These are phyloP conservation scores for Clunio marinus DNA, from an alignment of 2,888 invertebrate species.

Conservation along the genomic window DNA sequence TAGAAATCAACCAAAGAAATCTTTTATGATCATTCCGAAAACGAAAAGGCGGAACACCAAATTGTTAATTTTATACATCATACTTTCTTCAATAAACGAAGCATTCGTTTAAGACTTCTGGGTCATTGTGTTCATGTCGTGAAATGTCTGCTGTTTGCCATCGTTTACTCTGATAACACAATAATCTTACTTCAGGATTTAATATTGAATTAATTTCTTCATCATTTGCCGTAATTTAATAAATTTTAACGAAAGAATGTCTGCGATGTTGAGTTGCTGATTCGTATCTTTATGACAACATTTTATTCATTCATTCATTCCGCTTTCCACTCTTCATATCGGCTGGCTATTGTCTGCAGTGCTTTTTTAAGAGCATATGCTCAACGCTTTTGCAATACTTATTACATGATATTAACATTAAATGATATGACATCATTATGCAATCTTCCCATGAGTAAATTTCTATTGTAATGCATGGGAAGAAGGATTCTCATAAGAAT, in stretches of 20 bases:
- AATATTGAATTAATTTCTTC: no score
- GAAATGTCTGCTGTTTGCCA: neutral
- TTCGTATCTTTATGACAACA: constrained; percentile 9
- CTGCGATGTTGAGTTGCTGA: no score
- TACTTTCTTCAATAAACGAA: no score
- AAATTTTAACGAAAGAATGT: no score
- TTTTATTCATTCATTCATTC: neutral
- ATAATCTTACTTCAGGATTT: no score
- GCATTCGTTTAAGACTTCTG: no score
- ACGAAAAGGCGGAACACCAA: constrained; percentile 6
- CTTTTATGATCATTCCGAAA: neutral
- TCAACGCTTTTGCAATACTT: neutral
- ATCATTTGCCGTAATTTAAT: no score
- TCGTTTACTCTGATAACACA: neutral
- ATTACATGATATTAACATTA: neutral
- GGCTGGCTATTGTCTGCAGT: neutral
- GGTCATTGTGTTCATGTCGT: constrained; percentile 16
- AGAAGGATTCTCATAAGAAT: no score
- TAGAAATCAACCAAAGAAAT: neutral
- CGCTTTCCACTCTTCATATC: neutral
- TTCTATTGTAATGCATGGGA: neutral
- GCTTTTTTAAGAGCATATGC: neutral
- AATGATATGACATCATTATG: constrained; percentile 18
- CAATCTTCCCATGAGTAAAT: constrained; percentile 1
- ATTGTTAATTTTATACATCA: neutral